These are phyloP conservation scores for Cebidichthys violaceus DNA, from an alignment of 2,113 vertebrate genomes.

Conservation along the genomic window DNA sequence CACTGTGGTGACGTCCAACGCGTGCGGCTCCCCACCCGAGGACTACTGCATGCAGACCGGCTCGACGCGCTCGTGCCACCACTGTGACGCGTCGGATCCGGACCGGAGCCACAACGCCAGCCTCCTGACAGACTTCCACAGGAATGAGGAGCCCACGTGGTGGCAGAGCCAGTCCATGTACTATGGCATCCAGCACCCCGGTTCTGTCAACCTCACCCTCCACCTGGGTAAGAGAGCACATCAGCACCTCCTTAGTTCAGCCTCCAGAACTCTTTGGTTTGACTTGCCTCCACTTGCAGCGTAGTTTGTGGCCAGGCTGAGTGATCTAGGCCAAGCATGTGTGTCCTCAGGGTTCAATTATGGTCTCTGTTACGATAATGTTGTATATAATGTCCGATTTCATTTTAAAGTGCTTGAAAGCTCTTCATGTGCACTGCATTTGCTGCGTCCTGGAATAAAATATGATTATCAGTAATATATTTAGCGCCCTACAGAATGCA, in stretches of 20 bases:
- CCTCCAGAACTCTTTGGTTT: not conserved
- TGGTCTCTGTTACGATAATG: not conserved
- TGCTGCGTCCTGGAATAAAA: slow-evolving; percentile 2
- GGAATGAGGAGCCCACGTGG: slow-evolving; percentile 92
- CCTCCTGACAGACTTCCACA: slow-evolving; percentile 94
- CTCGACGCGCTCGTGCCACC: slow-evolving; percentile 85
- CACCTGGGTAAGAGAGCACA: slow-evolving; percentile 89
- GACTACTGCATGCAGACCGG: slow-evolving; percentile 93
- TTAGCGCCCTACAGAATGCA: not conserved
- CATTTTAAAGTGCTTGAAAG: slow-evolving; percentile 4
- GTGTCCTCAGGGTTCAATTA: slow-evolving; percentile 11
- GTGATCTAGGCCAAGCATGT: slow-evolving; percentile 12
- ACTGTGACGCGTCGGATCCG: slow-evolving; percentile 84
- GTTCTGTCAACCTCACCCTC: slow-evolving; percentile 91
- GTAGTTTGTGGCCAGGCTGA: not conserved
- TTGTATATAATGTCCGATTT: slow-evolving; percentile 2
- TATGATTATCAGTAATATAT: not conserved
- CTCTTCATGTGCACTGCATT: not conserved
- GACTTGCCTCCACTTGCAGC: not conserved
- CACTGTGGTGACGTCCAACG: slow-evolving; percentile 82
- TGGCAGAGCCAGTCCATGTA: slow-evolving; percentile 99
- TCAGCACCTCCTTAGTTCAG: not conserved
- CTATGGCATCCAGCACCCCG: slow-evolving; percentile 90
- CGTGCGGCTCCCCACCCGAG: slow-evolving; percentile 89
- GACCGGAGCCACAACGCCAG: slow-evolving; percentile 85